Percentiles rank a stretch among this genome's conserved stretches.
Evolutionary conservation across 1,140 invertebrate species (phyloP).

Genomic region (Drosophila pandora): DNA sequence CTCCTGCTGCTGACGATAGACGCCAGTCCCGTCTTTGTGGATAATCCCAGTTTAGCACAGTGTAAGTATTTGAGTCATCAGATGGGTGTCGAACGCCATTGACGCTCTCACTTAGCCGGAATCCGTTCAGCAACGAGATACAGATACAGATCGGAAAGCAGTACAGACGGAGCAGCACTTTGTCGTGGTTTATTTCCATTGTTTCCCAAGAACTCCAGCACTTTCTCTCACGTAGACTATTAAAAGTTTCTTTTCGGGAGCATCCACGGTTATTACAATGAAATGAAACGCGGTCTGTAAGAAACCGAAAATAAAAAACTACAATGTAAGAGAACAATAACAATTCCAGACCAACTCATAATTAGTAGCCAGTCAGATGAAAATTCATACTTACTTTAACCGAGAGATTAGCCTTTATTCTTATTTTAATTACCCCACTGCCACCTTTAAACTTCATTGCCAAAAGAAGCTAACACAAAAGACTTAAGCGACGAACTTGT

Average conservation of each 20-base stretch:
- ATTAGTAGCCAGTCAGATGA: not conserved
- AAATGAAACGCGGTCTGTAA: conserved; percentile 18
- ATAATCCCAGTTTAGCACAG: conserved; percentile 83
- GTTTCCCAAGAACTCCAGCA: conserved; percentile 67
- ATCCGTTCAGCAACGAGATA: conserved; percentile 31
- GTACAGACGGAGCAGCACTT: conserved; percentile 42
- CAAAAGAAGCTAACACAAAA: conserved; percentile 53
- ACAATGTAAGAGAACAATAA: too few relatives aligned
- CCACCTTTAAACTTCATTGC: conserved; percentile 56
- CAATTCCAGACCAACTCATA: not conserved
- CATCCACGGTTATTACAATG: conserved; percentile 36
- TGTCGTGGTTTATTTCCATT: conserved; percentile 14
- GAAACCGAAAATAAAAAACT: too few relatives aligned
- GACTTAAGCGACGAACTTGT: conserved; percentile 68
- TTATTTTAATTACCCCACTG: not conserved
- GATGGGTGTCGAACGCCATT: conserved; percentile 25
- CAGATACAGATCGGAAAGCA: conserved; percentile 8
- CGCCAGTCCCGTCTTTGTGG: conserved; percentile 78
- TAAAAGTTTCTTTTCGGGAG: conserved; percentile 59
- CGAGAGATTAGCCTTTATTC: conserved; percentile 9
- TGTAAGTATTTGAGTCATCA: conserved; percentile 71
- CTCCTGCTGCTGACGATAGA: conserved; percentile 46
- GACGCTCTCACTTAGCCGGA: conserved; percentile 38
- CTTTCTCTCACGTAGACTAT: conserved; percentile 80
- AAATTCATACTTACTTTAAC: not conserved